Evolutionary conservation across 2,113 vertebrate species (phyloP).

Genomic region (Platichthys flesus): DNA sequence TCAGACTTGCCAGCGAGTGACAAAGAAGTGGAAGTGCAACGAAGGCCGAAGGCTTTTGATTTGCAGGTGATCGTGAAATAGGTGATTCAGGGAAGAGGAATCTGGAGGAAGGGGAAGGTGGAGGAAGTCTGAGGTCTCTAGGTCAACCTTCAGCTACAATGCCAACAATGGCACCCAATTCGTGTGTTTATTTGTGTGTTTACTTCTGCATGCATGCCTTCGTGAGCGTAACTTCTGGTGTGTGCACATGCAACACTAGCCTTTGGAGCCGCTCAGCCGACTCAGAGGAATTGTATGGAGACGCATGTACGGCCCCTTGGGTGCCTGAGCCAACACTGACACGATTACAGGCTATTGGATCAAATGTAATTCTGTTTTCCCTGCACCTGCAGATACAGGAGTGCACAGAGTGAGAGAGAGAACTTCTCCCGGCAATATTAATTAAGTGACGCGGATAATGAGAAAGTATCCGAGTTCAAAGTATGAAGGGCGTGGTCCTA

Average conservation of each 20-base stretch:
- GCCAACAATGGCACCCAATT: neutral
- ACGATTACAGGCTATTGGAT: slow-evolving; percentile 37
- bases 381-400: neutral
- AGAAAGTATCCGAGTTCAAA: neutral
- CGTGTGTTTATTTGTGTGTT: too few species aligned
- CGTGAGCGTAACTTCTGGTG: slow-evolving; percentile 13
- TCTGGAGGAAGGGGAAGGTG: too few species aligned
- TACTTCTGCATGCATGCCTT: slow-evolving; percentile 7
- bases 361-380: slow-evolving; percentile 35
- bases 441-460: neutral
- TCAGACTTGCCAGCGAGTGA: slow-evolving; percentile 2
- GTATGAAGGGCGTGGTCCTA: too few species aligned
- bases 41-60: slow-evolving; percentile 5
- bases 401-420: neutral
- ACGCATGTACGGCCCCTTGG: slow-evolving; percentile 5
- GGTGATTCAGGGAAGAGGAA: too few species aligned
- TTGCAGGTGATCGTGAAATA: too few species aligned
- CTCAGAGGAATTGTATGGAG: slow-evolving; percentile 5
- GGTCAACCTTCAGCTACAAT: neutral
- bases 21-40: too few species aligned
- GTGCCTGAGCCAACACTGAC: slow-evolving; percentile 22
- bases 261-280: slow-evolving; percentile 24
- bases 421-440: slow-evolving; percentile 12
- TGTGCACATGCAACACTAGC: slow-evolving; percentile 16
- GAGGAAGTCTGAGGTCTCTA: slow-evolving; percentile 11